These are phyloP conservation scores for Xestia c-nigrum DNA, from an alignment of 2,888 invertebrate genomes.

Conservation along the genomic window DNA sequence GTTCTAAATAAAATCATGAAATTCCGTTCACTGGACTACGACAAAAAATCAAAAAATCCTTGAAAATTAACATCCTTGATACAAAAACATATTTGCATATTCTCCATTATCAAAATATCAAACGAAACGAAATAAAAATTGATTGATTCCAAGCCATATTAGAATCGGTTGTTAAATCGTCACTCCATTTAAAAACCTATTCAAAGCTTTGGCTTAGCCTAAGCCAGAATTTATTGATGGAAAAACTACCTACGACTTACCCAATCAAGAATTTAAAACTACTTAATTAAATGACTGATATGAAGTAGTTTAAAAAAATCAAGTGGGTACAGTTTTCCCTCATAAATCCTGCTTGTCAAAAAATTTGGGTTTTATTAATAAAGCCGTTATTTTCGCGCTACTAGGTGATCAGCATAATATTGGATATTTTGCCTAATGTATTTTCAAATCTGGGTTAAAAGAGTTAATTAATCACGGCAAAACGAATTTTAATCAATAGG, in stretches of 20 bases:
- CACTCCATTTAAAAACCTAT: constrained; percentile 36
- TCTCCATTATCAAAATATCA: constrained; percentile 27
- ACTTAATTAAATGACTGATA: constrained; percentile 9
- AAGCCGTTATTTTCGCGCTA: constrained; percentile 20
- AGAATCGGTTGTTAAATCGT: constrained; percentile 31
- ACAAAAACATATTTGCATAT: constrained; percentile 38
- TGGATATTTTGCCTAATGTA: not conserved
- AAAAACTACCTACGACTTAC: constrained; percentile 28
- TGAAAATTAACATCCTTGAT: constrained; percentile 15
- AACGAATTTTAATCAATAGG: not conserved
- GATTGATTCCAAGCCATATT: constrained; percentile 49
- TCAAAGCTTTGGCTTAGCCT: not conserved
- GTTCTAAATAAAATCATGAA: not conserved
- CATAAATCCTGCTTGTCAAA: constrained; percentile 7
- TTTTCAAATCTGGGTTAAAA: constrained; percentile 19
- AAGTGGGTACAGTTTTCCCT: not conserved
- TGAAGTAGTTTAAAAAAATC: constrained; percentile 1
- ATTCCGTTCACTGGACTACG: not conserved
- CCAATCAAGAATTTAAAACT: constrained; percentile 10
- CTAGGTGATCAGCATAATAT: not conserved
- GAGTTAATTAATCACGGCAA: constrained; percentile 22
- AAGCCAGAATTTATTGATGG: constrained; percentile 22
- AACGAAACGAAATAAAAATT: constrained; percentile 33
- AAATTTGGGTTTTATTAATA: not conserved
- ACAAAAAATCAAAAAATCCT: constrained; percentile 37